Base-by-base conservation (phyloP, 2,113 vertebrate species). In the Myrmophylax atrothorax region DNA sequence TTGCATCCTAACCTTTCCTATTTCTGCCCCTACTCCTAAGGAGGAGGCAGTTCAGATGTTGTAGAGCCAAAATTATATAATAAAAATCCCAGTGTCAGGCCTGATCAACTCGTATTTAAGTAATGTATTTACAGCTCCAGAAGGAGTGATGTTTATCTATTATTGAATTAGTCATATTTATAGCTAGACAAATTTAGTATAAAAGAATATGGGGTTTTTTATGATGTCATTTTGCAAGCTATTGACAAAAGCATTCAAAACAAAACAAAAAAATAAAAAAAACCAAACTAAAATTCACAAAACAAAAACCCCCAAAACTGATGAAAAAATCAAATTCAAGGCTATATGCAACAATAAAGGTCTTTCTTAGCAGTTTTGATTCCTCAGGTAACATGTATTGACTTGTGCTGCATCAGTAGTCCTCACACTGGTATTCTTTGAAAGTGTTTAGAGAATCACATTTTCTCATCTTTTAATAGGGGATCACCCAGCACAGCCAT, bases 351-450 rank as follows among this genome's bases (percentile, higher is more conserved):
- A 58, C 6, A 37, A 26, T 42, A 74, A 74, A 84, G 37, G 52
- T 68, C 26, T 14, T 59, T 60, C 35, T 47, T 53, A 33, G 37
- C 7, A 47, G 8, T 37, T 84, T 37, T 68, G 28, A 40, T 63
- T 74, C 25, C 25, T 78, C 22, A 47, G 29, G 16, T 72, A 66
- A 37, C 29, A 15, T 15, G 20, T 50, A 8, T 28, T 62, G 15
- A 38, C n/a, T 56, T 35, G 56, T 11, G 9, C 12, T 63, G 8
- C 25, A 46, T 26, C 33, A 29, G 13, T 23, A 46, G 15, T 9
- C 2, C 13, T 74, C n/a, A 58, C 1, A 0, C 18, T 35, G 24
- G 3, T 67, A 26, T 24, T 6, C 44, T 20, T 35, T 50, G 9
- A 9, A 16, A 63, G 12, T 37, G 3, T 58, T 79, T 59, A 74